A percentile compares a stretch with the other conserved stretches of the same genome.
These are phyloP conservation scores for Eupithecia exiguata DNA, from an alignment of 2,888 invertebrate species.

Conservation along the genomic window DNA sequence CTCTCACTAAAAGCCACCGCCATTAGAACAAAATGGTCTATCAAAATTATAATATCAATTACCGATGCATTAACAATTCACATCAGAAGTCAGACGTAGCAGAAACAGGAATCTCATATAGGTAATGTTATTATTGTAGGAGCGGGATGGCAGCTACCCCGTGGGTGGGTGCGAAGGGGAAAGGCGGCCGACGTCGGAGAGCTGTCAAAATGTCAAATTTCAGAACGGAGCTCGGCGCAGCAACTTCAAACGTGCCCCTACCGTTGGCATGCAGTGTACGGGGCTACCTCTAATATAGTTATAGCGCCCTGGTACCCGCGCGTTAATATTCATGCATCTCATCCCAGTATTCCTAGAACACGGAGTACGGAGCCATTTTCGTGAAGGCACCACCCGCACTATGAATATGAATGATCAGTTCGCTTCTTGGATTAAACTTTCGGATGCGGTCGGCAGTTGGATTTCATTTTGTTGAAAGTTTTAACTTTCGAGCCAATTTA, in stretches of 20 bases:
- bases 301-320: conserved; percentile 73
- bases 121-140: conserved; percentile 76
- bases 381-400: conserved; percentile 77
- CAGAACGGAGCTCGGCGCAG: conserved; percentile 79
- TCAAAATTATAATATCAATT: conserved; percentile 83
- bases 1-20: conserved; percentile 69
- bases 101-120: conserved; percentile 79
- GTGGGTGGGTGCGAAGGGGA: conserved; percentile 57
- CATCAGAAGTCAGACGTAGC: conserved; percentile 81
- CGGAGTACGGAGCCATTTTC: conserved; percentile 71
- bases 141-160: conserved; percentile 56
- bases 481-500: conserved; percentile 37
- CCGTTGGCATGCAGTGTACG: conserved; percentile 73
- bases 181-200: conserved; percentile 80
- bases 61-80: conserved; percentile 84
- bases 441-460: conserved; percentile 54
- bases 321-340: conserved; percentile 84
- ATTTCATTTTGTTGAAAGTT: conserved; percentile 44
- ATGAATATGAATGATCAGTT: conserved; percentile 81
- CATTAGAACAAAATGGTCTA: conserved; percentile 73
- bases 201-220: conserved; percentile 85
- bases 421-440: conserved; percentile 78
- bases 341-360: conserved; percentile 74
- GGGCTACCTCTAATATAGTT: conserved; percentile 78
- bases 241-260: conserved; percentile 83